A percentile compares a stretch with the other conserved stretches of the same genome.
These are phyloP conservation scores for Melinopterus prodromus DNA, from an alignment of 2,888 invertebrate species.

Conservation along the genomic window DNA sequence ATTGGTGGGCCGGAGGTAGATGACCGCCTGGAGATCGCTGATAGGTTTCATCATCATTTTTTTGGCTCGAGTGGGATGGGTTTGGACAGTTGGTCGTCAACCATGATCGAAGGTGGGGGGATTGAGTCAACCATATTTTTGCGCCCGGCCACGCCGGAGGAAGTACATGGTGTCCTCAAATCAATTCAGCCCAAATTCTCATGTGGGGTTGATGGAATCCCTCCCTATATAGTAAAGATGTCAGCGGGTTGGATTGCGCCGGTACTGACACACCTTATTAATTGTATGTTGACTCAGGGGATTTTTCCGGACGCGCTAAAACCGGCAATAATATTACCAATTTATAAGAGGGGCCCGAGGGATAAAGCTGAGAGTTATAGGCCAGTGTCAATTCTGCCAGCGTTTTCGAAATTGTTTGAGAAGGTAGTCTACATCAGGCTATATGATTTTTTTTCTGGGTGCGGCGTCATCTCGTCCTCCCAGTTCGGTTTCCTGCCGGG, in stretches of 20 bases:
- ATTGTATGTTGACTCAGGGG: not conserved
- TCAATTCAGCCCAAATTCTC: not conserved
- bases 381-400: not conserved
- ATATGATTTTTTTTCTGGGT: not conserved
- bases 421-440: not conserved
- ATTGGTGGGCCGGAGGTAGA: too few species aligned
- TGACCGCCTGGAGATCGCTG: too few species aligned
- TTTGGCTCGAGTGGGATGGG: too few species aligned
- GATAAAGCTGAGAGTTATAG: not conserved
- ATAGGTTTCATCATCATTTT: too few species aligned
- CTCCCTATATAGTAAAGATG: not conserved
- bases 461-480: not conserved
- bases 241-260: not conserved
- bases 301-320: not conserved
- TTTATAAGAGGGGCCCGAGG: not conserved
- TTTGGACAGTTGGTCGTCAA: too few species aligned
- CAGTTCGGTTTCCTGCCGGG: not conserved
- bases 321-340: not conserved
- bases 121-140: too few species aligned
- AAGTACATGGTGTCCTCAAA: too few species aligned
- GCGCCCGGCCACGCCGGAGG: too few species aligned
- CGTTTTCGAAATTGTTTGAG: not conserved
- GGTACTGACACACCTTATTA: not conserved
- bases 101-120: too few species aligned
- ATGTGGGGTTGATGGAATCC: not conserved